phyloP scores from a whole-genome alignment of 2,113 vertebrate species.

The Dicerorhinus sumatrensis region DNA sequence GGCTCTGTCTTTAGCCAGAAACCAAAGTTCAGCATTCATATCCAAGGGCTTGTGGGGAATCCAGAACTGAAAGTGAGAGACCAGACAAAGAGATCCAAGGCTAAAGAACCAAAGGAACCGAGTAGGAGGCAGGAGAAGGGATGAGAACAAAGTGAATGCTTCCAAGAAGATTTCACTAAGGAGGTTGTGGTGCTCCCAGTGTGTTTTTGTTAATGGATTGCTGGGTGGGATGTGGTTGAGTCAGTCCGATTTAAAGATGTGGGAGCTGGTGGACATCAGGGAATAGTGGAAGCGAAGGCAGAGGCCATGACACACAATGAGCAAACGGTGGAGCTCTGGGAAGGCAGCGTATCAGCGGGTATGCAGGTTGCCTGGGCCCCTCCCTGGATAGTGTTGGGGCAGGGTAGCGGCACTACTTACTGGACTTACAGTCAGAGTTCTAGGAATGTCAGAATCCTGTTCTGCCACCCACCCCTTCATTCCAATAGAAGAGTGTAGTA shows the following conservation, averaged over 20 bases:
- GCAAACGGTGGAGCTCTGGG: background rate
- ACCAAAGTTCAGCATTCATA: background rate
- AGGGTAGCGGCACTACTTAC: background rate
- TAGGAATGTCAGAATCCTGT: background rate
- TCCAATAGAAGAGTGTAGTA: background rate
- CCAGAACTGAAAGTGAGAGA: background rate
- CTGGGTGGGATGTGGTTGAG: background rate
- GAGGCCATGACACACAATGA: background rate
- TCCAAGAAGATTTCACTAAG: background rate
- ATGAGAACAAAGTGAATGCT: background rate
- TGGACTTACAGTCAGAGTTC: background rate
- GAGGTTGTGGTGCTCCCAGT: no score
- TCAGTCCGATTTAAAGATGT: background rate
- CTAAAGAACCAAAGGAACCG: background rate
- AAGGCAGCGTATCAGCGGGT: background rate
- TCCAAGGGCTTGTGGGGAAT: background rate
- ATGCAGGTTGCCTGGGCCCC: background rate
- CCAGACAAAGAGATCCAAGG: background rate
- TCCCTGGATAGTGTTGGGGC: background rate
- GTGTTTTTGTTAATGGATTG: background rate
- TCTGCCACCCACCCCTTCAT: background rate
- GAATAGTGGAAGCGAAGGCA: background rate
- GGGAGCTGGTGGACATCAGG: background rate
- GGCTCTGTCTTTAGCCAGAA: background rate
- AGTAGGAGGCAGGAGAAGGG: background rate